Base-by-base conservation (phyloP, 35 echinoderm and acorn worm genomes). In the Nesometra sesokonis region DNA sequence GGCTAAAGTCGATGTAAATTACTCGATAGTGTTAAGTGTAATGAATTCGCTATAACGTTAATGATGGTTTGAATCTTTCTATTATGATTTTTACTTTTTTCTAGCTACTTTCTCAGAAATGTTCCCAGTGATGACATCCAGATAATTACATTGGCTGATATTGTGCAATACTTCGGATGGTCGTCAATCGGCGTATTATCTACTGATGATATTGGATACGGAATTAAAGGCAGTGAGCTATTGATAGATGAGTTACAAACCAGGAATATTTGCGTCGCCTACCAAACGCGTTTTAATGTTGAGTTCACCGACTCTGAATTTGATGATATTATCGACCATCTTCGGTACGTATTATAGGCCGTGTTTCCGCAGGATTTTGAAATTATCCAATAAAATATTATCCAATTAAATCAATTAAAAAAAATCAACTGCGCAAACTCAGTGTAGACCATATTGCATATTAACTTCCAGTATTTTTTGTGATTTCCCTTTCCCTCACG, bases 191-290 rank as follows among this genome's bases (percentile, higher is more conserved):
- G 82, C 21, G 39, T 90, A 0, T 39, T 97, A 17, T 89, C 84
- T 35, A 88, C 91, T 35, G 90, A 97, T 36, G 94, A 97, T 37
- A 47, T 92, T 11, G 94, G 89, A 5, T 90, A 93, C 46, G 94
- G 94, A 23, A 35, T 91, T 0, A 46, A 57, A 57, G 91, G 90
- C 23, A 87, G 86, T 35, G 77, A 93, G 32, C 34, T 85, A 27
- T 93, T 97, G 40, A 52, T 84, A 47, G 43, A 88, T 23, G 34
- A 90, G 67, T 84, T 91, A 11, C 35, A 39, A 33, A 27, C 47
- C 11, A 77, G 36, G 32, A 87, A 90, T 30, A 83, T 97, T 4
- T 97, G 94, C 67, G 86, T 97, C 13, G 90, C 94, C 17, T 87
- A 90, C 35, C 31, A 82, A 77, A 84, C 40, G 33, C 79, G 78